A percentile compares a stretch with the other conserved stretches of the same genome.
phyloP scores from a whole-genome alignment of 92 coral and sea anemone species.

The Montipora capitata region DNA sequence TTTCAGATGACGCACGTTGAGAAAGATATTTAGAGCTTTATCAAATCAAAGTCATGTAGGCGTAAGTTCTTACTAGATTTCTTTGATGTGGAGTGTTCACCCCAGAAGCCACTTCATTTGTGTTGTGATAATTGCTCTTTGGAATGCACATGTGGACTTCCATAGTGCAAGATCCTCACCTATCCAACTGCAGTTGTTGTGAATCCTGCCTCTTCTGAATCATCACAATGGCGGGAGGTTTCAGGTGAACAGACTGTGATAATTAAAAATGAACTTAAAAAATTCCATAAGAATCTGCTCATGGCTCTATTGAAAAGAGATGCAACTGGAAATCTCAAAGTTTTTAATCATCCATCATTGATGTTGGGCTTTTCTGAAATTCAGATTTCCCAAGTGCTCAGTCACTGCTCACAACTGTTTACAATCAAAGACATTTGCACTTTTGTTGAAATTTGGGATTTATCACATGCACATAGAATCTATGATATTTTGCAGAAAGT shows the following conservation, averaged over 20 bases:
- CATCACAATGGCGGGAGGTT: constrained; percentile 6
- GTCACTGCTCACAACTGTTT: constrained; percentile 10
- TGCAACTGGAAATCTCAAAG: background rate
- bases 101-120: constrained; percentile 45
- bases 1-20: constrained; percentile 27
- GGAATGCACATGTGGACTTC: constrained; percentile 48
- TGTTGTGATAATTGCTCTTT: constrained; percentile 77
- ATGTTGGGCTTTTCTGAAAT: background rate
- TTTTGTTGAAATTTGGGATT: constrained; percentile 66
- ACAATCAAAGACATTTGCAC: constrained; percentile 37
- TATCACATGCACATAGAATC: background rate
- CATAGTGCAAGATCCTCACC: constrained; percentile 36
- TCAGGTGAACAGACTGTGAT: constrained; percentile 9
- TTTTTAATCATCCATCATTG: constrained; percentile 21
- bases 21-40: constrained; percentile 53
- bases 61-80: constrained; percentile 51
- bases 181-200: constrained; percentile 12
- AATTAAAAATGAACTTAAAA: constrained; percentile 15
- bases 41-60: constrained; percentile 45
- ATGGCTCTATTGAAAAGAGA: constrained; percentile 36
- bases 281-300: constrained; percentile 23
- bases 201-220: background rate
- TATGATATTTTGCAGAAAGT: background rate
- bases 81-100: constrained; percentile 32
- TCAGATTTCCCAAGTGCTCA: background rate